Evolutionary conservation across 2,797 vertebrate species (phyloP).

Genomic region (Pelochelys cantorii): DNA sequence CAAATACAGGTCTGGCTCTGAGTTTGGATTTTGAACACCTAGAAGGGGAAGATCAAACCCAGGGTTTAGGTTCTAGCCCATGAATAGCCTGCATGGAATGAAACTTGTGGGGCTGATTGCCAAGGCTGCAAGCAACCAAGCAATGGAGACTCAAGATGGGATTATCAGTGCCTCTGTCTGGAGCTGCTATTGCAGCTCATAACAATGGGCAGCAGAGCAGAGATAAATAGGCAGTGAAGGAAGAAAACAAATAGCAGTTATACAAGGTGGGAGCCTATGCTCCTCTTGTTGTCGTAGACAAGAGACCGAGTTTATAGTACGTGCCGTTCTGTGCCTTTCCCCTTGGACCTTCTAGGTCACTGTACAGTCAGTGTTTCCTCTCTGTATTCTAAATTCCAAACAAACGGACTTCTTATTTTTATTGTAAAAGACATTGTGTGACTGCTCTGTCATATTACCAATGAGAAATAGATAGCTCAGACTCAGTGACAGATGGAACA

Average conservation of each 20-base stretch:
- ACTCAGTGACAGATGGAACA: not conserved
- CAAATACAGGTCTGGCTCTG: not conserved
- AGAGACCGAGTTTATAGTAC: not conserved
- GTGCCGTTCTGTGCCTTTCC: not conserved
- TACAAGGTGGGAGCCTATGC: not conserved
- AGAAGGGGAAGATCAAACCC: not conserved
- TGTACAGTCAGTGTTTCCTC: constrained; percentile 20
- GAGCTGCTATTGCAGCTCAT: not conserved
- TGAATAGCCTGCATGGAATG: not conserved
- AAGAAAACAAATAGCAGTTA: not conserved
- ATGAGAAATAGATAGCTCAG: not conserved
- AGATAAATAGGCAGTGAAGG: not conserved
- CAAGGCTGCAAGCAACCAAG: not conserved
- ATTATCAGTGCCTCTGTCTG: not conserved
- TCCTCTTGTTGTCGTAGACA: not conserved
- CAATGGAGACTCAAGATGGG: not conserved
- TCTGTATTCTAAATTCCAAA: not conserved
- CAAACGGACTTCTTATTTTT: not conserved
- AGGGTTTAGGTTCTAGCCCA: not conserved
- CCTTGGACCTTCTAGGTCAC: not conserved
- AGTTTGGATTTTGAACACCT: fast-evolving
- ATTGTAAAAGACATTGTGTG: not conserved
- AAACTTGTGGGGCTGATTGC: not conserved
- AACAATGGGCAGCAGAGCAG: not conserved
- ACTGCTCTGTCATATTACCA: not conserved